A percentile compares a stretch with the other conserved stretches of the same genome.
Evolutionary conservation across 2,888 invertebrate genomes (phyloP).

Genomic region (Hymenopus coronatus): DNA sequence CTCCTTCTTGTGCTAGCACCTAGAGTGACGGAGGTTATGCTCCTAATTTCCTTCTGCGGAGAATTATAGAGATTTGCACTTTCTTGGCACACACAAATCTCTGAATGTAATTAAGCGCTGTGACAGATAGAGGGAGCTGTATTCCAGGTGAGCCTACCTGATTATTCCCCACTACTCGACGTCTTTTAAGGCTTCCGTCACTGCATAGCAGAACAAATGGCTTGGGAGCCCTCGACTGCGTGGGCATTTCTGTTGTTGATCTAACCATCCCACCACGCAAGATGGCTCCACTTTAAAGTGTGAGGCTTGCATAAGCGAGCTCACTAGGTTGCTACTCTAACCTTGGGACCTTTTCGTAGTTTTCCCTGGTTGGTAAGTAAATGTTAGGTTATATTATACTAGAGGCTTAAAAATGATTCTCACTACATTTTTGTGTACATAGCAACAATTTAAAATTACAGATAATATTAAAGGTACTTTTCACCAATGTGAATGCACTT

Average conservation of each 20-base stretch:
- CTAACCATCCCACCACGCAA: too few species aligned
- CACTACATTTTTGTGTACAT: too few species aligned
- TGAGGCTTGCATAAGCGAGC: too few species aligned
- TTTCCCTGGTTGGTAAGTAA: too few species aligned
- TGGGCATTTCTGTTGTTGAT: too few species aligned
- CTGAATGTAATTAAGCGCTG: neutral
- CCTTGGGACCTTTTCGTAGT: too few species aligned
- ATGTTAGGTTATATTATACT: too few species aligned
- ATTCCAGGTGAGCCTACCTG: neutral
- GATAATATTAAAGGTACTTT: too few species aligned
- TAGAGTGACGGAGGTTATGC: neutral
- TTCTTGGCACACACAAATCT: neutral
- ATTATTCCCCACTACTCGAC: neutral
- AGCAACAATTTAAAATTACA: too few species aligned
- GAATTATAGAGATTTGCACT: neutral
- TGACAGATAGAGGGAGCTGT: neutral
- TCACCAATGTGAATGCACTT: too few species aligned
- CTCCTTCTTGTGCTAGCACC: neutral
- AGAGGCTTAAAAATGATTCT: too few species aligned
- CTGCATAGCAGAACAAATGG: neutral
- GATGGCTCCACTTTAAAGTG: too few species aligned
- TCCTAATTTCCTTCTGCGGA: neutral
- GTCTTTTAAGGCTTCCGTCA: neutral
- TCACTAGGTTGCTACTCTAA: rapidly evolving
- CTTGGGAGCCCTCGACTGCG: neutral